Evolutionary conservation across 2,797 vertebrate species (phyloP).

Genomic region (Tauraco hartlaubi): DNA sequence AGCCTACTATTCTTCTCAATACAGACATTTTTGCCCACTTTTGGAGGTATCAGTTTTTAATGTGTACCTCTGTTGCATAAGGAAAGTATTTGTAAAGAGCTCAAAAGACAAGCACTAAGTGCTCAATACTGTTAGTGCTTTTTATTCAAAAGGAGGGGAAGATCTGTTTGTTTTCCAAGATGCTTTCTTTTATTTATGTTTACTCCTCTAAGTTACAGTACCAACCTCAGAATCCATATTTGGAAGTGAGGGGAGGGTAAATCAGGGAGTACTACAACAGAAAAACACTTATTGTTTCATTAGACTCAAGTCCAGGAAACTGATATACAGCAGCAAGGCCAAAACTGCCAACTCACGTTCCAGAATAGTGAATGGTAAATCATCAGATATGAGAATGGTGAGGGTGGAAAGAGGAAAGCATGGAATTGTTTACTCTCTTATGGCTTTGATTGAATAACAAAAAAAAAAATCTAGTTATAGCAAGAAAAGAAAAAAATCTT

Average conservation of each 20-base stretch:
- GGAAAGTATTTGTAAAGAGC: background rate
- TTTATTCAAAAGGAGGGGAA: background rate
- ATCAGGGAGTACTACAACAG: background rate
- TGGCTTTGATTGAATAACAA: constrained; percentile 47
- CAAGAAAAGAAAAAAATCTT: constrained; percentile 52
- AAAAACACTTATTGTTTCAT: background rate
- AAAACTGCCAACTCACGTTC: constrained; percentile 16
- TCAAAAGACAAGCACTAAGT: background rate
- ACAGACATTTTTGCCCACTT: background rate
- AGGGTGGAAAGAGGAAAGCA: background rate
- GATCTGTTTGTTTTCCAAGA: background rate
- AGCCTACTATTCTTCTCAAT: background rate
- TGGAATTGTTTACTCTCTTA: constrained; percentile 22
- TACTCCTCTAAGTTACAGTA: background rate
- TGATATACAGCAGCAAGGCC: background rate
- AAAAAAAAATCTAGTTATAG: background rate
- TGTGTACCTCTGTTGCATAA: fast-evolving
- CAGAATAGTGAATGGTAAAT: background rate
- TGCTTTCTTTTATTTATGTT: background rate
- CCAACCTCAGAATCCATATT: background rate
- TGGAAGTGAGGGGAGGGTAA: background rate
- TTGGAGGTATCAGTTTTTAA: background rate
- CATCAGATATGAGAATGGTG: background rate
- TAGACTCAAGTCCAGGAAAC: background rate
- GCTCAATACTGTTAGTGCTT: background rate